Percentiles rank a stretch among this genome's conserved stretches.
Conservation (phyloP, 2,797 vertebrate genomes). For the Acrocephalus scirpaceus region DNA sequence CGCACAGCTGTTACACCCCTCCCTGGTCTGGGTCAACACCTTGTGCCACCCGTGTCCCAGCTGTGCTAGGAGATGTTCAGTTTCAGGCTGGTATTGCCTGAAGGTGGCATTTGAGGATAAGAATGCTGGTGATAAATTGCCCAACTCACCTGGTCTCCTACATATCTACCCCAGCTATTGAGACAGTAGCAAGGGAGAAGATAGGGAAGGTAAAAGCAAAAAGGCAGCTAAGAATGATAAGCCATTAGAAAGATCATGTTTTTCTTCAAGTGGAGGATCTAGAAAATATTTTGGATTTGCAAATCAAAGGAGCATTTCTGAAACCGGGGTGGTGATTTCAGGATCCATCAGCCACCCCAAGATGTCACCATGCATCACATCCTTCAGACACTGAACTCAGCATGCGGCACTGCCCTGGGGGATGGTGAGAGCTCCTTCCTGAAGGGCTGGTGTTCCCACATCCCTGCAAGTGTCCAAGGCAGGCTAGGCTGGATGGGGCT, state of each 20-base stretch:
- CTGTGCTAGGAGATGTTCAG: no score
- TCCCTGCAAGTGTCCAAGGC: not conserved
- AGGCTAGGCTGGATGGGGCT: not conserved
- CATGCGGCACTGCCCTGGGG: accelerated
- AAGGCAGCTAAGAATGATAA: not conserved
- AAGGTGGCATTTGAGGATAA: not conserved
- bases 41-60: accelerated
- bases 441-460: not conserved
- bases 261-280: not conserved
- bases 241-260: not conserved
- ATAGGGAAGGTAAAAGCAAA: not conserved
- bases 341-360: not conserved
- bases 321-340: not conserved
- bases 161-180: not conserved
- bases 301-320: not conserved
- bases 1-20: accelerated
- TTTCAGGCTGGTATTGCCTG: not conserved
- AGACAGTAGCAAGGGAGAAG: not conserved
- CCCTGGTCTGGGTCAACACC: not conserved
- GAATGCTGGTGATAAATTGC: not conserved
- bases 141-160: not conserved
- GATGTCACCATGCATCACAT: no score
- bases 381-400: not conserved
- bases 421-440: not conserved
- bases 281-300: not conserved